Percentiles rank a stretch among this genome's conserved stretches.
Conservation (phyloP, 2,888 invertebrate genomes). For the Pterobdella sp. region DNA sequence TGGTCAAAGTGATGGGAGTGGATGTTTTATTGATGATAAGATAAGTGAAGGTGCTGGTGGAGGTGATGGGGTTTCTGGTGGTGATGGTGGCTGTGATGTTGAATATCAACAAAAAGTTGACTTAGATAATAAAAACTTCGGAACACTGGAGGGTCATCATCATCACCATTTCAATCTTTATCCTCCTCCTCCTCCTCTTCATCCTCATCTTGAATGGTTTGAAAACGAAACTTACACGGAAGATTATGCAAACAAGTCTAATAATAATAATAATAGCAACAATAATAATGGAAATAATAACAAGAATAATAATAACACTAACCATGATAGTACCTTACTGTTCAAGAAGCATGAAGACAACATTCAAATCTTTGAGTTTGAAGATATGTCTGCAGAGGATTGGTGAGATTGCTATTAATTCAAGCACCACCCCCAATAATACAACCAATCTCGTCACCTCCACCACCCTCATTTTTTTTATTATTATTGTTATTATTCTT, state of each 20-base stretch:
- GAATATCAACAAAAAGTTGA: no score
- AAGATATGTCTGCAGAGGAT: not conserved
- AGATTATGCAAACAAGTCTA: not conserved
- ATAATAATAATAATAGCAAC: not conserved
- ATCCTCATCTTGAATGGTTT: no score
- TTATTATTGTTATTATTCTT: no score
- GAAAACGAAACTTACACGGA: not conserved
- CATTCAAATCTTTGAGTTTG: not conserved
- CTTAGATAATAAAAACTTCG: not conserved
- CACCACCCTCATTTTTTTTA: no score
- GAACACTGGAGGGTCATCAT: not conserved
- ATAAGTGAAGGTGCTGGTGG: not conserved
- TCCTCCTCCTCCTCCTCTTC: no score
- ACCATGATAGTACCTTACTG: no score
- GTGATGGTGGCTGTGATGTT: not conserved
- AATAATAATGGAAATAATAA: not conserved
- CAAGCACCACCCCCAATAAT: no score
- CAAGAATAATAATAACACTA: not conserved
- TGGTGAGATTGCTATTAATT: not conserved
- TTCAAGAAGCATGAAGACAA: not conserved
- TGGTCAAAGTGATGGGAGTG: not conserved
- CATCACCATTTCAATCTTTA: no score
- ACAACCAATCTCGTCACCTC: no score
- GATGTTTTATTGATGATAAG: not conserved
- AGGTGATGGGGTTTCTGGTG: not conserved